Evolutionary conservation across 2,888 invertebrate species (phyloP).

Genomic region (Amiota communis): DNA sequence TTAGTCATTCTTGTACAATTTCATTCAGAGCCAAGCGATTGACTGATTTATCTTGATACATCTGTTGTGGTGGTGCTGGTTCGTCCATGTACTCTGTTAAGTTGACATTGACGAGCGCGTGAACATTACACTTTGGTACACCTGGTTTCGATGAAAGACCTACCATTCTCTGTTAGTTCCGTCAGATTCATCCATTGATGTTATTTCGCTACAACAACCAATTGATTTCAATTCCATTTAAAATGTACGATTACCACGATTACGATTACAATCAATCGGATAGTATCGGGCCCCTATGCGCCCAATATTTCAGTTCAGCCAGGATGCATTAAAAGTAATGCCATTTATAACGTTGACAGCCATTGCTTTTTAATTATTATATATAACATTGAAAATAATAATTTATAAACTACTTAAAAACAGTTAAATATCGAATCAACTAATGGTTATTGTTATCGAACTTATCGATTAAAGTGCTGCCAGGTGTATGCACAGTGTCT

Average conservation of each 20-base stretch:
- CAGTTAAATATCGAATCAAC: not conserved
- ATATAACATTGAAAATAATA: no score
- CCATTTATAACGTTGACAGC: no score
- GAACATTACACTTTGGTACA: constrained; percentile 70
- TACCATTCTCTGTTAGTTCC: constrained; percentile 56
- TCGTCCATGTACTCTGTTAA: constrained; percentile 63
- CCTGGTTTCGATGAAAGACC: constrained; percentile 68
- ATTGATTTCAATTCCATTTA: no score
- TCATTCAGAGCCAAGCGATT: constrained; percentile 52
- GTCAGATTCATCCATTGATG: no score
- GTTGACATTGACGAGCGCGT: constrained; percentile 59
- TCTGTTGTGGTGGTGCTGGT: constrained; percentile 12
- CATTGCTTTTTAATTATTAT: no score
- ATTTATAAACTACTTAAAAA: no score
- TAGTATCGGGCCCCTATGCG: no score
- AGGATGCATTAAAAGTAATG: no score
- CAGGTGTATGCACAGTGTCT: not conserved
- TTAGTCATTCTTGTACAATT: constrained; percentile 57
- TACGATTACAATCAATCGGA: no score
- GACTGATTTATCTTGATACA: constrained; percentile 29
- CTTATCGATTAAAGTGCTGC: constrained; percentile 6
- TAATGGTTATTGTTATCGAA: not conserved
- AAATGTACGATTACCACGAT: no score
- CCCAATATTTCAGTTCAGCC: no score
- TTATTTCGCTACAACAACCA: no score